Evolutionary conservation across 2,797 vertebrate species (phyloP).

Genomic region (Chiroxiphia lanceolata): DNA sequence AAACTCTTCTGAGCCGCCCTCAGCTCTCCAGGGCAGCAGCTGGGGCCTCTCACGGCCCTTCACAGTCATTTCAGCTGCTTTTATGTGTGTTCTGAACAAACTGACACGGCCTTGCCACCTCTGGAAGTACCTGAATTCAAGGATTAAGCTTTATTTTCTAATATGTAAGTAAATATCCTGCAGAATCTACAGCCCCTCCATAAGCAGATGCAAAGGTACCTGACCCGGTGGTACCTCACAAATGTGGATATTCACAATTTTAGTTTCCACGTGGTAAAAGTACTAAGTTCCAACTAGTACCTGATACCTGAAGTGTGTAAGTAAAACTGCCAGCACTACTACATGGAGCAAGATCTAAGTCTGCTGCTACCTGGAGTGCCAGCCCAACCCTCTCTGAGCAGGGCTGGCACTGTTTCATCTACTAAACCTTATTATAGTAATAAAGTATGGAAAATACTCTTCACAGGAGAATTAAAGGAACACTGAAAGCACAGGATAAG

Average conservation of each 20-base stretch:
- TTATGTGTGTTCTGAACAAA: neutral
- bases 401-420: neutral
- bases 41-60: neutral
- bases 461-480: neutral
- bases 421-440: neutral
- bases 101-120: neutral
- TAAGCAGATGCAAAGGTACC: neutral
- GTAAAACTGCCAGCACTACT: neutral
- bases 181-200: neutral
- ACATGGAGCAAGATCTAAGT: neutral
- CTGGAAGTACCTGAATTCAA: conserved; percentile 48
- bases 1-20: neutral
- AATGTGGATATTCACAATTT: neutral
- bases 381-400: neutral
- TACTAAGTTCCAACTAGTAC: conserved; percentile 8
- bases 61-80: neutral
- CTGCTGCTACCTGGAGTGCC: neutral
- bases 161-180: neutral
- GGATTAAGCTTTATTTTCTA: neutral
- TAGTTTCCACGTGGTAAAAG: neutral
- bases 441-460: neutral
- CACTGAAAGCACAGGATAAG: neutral
- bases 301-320: neutral
- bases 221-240: neutral
- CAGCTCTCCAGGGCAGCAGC: neutral